phyloP scores from a whole-genome alignment of 2,797 vertebrate species.

The Danio kyathit region DNA sequence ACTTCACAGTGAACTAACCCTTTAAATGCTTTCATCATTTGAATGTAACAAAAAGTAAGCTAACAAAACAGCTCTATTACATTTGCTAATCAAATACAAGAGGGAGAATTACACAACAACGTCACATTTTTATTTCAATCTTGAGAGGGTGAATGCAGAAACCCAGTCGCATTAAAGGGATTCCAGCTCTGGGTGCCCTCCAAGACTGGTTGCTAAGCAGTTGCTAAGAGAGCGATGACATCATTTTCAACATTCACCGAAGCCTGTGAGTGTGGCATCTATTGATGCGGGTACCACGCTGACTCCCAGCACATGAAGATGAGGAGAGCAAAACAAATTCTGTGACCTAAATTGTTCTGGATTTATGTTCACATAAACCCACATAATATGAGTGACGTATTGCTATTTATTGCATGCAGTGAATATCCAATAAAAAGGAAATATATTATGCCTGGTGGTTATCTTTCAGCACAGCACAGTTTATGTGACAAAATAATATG shows the following conservation, averaged over 20 bases:
- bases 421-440: not conserved
- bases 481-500: not conserved
- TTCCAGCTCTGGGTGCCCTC: conserved; percentile 37
- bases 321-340: conserved; percentile 1
- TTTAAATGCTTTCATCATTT: not conserved
- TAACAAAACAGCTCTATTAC: not conserved
- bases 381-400: not conserved
- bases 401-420: not conserved
- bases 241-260: conserved; percentile 40
- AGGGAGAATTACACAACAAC: conserved; percentile 10
- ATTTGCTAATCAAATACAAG: conserved; percentile 1
- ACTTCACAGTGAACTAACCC: no score
- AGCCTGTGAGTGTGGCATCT: conserved; percentile 7
- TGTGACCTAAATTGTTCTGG: not conserved
- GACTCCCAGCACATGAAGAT: not conserved
- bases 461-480: not conserved
- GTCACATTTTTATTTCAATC: not conserved
- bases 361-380: not conserved
- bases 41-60: not conserved
- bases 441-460: not conserved
- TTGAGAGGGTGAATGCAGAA: conserved; percentile 19
- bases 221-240: conserved; percentile 42
- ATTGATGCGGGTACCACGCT: not conserved
- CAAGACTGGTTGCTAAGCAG: conserved; percentile 45
- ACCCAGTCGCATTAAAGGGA: conserved; percentile 16